Evolutionary conservation across 2,888 invertebrate species (phyloP).

Genomic region (Agrypnus murinus): DNA sequence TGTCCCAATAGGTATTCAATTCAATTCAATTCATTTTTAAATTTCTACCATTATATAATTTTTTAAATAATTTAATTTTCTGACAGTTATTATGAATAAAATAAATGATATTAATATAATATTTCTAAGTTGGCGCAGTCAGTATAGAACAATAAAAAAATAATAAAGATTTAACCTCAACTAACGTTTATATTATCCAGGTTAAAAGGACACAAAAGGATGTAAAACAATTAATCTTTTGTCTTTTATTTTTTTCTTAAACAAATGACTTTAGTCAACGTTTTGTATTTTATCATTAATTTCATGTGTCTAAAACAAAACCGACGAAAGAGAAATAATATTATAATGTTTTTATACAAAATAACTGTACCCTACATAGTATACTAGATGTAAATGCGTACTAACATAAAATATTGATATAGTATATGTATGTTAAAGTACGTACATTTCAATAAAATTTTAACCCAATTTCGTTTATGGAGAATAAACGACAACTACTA

Average conservation of each 20-base stretch:
- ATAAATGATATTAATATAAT: not conserved
- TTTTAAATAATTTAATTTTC: not conserved
- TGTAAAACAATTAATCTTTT: constrained; percentile 24
- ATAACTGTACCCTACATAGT: constrained; percentile 7
- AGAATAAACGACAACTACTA: constrained; percentile 11
- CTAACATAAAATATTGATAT: too few species aligned
- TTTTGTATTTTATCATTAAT: constrained; percentile 12
- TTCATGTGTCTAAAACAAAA: constrained; percentile 11
- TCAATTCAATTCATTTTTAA: not conserved
- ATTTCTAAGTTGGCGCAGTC: constrained; percentile 2
- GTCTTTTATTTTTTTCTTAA: constrained; percentile 16
- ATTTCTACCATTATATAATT: not conserved
- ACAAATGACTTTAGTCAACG: constrained; percentile 13
- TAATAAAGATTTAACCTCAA: not conserved
- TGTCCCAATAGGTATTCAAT: too few species aligned
- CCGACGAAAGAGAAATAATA: not conserved
- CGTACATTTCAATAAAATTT: constrained; percentile 10
- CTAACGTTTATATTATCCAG: not conserved
- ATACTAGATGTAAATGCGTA: not conserved
- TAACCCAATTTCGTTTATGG: constrained; percentile 18
- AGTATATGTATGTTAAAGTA: too few species aligned
- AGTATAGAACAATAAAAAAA: not conserved
- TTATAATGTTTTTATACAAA: constrained; percentile 9
- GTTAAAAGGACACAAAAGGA: constrained; percentile 20
- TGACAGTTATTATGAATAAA: not conserved